Evolutionary conservation across 2,888 invertebrate genomes (phyloP).

Genomic region (Esperia sulphurella): DNA sequence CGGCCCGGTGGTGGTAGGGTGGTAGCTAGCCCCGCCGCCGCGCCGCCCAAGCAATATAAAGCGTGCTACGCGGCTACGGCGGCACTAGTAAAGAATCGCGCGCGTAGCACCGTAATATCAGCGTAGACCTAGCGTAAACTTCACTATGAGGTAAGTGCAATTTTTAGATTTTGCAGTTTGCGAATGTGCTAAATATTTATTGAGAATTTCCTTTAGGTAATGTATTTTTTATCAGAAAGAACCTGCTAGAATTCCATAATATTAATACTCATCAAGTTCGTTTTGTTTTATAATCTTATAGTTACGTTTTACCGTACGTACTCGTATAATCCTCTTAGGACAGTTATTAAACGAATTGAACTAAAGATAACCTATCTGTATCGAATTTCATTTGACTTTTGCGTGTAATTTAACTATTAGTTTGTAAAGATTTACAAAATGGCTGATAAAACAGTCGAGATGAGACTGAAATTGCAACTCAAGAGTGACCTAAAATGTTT

Average conservation of each 20-base stretch:
- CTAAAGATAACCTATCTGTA: no score
- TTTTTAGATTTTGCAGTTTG: not conserved
- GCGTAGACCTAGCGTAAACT: slow-evolving; percentile 28
- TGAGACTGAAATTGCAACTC: no score
- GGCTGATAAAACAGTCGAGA: no score
- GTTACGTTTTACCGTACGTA: no score
- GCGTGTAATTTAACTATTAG: no score
- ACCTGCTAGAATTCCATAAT: not conserved
- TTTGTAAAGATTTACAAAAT: no score
- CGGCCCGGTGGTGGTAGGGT: slow-evolving; percentile 37
- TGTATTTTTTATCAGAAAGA: not conserved
- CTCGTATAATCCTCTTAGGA: no score
- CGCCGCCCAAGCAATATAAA: slow-evolving; percentile 53
- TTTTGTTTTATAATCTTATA: no score
- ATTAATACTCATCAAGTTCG: no score
- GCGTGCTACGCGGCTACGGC: slow-evolving; percentile 33
- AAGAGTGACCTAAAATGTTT: no score
- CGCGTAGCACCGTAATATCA: slow-evolving; percentile 31
- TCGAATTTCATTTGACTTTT: no score
- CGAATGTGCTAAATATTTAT: slow-evolving; percentile 2
- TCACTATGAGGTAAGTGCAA: slow-evolving; percentile 41
- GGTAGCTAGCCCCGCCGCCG: slow-evolving; percentile 16
- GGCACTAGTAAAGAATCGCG: slow-evolving; percentile 37
- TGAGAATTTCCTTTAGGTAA: not conserved
- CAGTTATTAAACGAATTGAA: no score